phyloP scores from a whole-genome alignment of 2,888 invertebrate genomes.

The Lithophane ornitopus region DNA sequence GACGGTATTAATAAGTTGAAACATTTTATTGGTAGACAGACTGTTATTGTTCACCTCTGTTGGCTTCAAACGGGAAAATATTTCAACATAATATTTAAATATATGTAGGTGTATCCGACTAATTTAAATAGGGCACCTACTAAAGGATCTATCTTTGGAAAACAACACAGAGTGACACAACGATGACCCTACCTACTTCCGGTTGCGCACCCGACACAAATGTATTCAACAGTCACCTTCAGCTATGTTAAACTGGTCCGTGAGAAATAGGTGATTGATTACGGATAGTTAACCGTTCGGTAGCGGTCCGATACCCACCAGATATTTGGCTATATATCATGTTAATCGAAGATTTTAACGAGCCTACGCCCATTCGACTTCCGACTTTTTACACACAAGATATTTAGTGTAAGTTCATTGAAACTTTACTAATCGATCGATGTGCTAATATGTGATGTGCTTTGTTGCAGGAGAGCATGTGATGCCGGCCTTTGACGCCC shows the following conservation, averaged over 20 bases:
- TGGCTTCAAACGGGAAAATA: constrained; percentile 61
- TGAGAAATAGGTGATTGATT: constrained; percentile 83
- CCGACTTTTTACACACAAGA: neutral
- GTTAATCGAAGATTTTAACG: constrained; percentile 30
- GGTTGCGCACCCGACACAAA: constrained; percentile 80
- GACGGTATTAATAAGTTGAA: constrained; percentile 64
- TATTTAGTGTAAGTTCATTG: neutral
- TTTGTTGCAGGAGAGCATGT: constrained; percentile 90
- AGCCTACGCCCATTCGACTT: constrained; percentile 15
- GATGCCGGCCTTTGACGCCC: constrained; percentile 91
- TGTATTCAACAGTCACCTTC: constrained; percentile 85
- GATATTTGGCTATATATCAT: constrained; percentile 57
- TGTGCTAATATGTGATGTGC: constrained; percentile 40
- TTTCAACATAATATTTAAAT: constrained; percentile 53
- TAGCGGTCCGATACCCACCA: constrained; percentile 65
- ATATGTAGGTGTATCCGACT: constrained; percentile 20
- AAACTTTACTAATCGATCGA: constrained; percentile 14
- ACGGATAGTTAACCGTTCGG: constrained; percentile 67
- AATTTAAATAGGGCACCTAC: constrained; percentile 68
- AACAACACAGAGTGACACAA: constrained; percentile 83
- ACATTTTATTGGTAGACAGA: constrained; percentile 62
- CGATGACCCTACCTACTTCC: constrained; percentile 85
- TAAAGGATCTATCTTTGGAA: constrained; percentile 76
- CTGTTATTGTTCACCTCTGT: constrained; percentile 62
- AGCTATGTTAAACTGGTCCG: constrained; percentile 82